phyloP scores from a whole-genome alignment of 2,113 vertebrate species.

The Chlorodrepanis virens region DNA sequence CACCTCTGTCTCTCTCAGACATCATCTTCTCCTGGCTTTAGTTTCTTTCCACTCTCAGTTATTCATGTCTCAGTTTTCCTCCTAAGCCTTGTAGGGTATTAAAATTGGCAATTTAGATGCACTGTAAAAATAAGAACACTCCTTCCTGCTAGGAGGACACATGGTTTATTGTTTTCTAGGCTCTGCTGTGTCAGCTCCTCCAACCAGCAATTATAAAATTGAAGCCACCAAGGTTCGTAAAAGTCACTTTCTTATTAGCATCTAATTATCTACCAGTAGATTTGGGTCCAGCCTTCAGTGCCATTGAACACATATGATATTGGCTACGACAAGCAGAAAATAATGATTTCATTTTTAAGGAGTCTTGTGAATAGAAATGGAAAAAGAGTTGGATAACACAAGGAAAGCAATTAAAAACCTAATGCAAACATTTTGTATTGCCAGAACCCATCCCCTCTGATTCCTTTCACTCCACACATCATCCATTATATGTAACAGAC shows the following conservation, averaged over 20 bases:
- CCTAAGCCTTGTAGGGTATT: neutral
- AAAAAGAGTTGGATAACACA: neutral
- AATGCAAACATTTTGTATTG: neutral
- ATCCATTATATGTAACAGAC: neutral
- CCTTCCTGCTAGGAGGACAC: neutral
- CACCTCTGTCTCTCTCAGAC: neutral
- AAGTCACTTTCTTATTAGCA: slow-evolving; percentile 5
- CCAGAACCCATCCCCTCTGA: neutral
- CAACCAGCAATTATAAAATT: neutral
- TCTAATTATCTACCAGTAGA: neutral
- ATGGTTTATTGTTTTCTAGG: slow-evolving; percentile 10
- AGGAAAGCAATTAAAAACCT: neutral
- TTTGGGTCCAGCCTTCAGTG: neutral
- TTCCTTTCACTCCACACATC: neutral
- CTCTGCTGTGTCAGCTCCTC: neutral
- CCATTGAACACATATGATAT: neutral
- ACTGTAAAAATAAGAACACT: neutral
- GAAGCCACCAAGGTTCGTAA: neutral
- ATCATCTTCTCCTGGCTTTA: neutral
- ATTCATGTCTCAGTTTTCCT: neutral
- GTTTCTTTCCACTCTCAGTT: neutral
- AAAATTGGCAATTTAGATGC: neutral
- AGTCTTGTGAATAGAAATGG: neutral
- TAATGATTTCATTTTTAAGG: slow-evolving; percentile 1
- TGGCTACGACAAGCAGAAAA: neutral